These are phyloP conservation scores for Leptinotarsa peninsularis DNA, from an alignment of 2,888 invertebrate species.

Conservation along the genomic window DNA sequence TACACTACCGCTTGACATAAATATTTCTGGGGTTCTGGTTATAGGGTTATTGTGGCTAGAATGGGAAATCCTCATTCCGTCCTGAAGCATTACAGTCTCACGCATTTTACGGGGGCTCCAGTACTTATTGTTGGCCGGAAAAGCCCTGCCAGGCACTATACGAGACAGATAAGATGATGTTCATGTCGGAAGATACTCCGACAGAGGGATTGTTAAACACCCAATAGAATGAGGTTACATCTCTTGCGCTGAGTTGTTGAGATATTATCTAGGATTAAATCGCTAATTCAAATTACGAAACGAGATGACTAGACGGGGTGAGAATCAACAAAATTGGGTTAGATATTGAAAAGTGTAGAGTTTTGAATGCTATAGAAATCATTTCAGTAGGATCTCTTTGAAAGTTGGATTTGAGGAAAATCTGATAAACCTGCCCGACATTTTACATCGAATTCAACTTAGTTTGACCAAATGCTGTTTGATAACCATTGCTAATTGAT, in stretches of 20 bases:
- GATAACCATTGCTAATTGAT: too few relatives aligned
- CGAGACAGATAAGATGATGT: constrained; percentile 19
- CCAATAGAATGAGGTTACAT: background rate
- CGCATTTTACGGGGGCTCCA: constrained; percentile 25
- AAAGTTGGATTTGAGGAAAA: too few relatives aligned
- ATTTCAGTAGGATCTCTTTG: too few relatives aligned
- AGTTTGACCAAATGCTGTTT: too few relatives aligned
- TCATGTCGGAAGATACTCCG: constrained; percentile 24
- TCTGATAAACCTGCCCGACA: too few relatives aligned
- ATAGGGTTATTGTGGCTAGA: constrained; percentile 40
- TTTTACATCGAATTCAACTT: too few relatives aligned
- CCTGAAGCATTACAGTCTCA: constrained; percentile 30
- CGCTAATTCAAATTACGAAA: too few relatives aligned
- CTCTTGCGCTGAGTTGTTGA: background rate
- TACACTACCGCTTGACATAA: constrained; percentile 49
- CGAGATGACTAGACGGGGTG: too few relatives aligned
- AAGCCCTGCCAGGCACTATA: constrained; percentile 19
- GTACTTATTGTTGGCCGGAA: constrained; percentile 28
- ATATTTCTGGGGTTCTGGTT: constrained; percentile 42
- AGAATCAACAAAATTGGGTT: too few relatives aligned
- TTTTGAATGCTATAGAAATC: too few relatives aligned
- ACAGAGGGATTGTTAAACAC: background rate
- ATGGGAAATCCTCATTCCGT: constrained; percentile 38
- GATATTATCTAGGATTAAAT: background rate
- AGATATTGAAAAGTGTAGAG: too few relatives aligned